A percentile compares a stretch with the other conserved stretches of the same genome.
Conservation (phyloP, 2,888 invertebrate species). For the Drosophila parthenogenetica region DNA sequence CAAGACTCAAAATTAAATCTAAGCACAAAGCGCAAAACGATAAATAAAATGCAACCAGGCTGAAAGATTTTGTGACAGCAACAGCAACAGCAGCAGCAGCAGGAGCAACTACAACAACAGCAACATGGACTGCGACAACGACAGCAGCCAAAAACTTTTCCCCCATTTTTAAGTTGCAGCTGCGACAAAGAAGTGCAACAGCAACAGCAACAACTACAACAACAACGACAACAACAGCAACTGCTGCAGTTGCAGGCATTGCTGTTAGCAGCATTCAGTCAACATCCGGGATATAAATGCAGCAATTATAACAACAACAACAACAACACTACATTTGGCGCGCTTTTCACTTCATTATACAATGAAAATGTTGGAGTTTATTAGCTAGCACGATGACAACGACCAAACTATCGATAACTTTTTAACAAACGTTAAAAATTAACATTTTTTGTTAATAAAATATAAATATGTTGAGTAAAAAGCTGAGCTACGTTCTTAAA, state of each 20-base stretch:
- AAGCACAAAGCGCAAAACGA: slow-evolving; percentile 39
- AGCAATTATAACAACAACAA: slow-evolving; percentile 32
- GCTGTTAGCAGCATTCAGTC: slow-evolving; percentile 44
- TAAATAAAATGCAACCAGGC: slow-evolving; percentile 59
- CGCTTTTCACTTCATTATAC: slow-evolving; percentile 34
- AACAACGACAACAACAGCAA: slow-evolving; percentile 16
- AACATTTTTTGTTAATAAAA: too few relatives aligned
- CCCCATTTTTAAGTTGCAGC: slow-evolving; percentile 45
- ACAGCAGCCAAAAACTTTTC: slow-evolving; percentile 32
- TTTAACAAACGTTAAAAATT: too few relatives aligned
- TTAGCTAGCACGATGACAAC: slow-evolving; percentile 4
- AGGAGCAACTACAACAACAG: slow-evolving; percentile 17
- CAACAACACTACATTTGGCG: slow-evolving; percentile 37
- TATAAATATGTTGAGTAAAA: too few relatives aligned
- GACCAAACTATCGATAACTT: too few relatives aligned
- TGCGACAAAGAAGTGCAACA: slow-evolving; percentile 23
- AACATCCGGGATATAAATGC: slow-evolving; percentile 55
- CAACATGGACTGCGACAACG: slow-evolving; percentile 24
- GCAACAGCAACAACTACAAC: slow-evolving; percentile 19
- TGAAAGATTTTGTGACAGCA: slow-evolving; percentile 55
- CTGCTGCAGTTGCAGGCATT: slow-evolving; percentile 44
- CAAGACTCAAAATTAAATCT: slow-evolving; percentile 37
- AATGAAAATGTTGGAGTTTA: background rate
- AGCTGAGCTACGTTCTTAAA: too few relatives aligned
- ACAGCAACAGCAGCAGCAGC: slow-evolving; percentile 17